Percentiles rank a stretch among this genome's conserved stretches.
Conservation (phyloP, 2,888 invertebrate genomes). For the Papilio protenor region DNA sequence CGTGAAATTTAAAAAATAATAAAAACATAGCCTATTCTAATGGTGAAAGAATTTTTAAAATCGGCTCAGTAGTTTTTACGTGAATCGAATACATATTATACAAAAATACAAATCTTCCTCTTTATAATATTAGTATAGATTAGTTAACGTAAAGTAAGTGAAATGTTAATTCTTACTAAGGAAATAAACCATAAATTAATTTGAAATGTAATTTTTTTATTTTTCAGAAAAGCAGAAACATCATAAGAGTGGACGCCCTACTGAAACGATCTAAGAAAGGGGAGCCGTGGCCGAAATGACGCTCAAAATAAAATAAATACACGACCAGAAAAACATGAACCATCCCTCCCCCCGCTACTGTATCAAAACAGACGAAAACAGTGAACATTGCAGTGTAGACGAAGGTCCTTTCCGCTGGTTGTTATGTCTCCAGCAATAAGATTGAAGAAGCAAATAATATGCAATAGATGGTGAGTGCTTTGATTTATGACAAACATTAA, state of each 20-base stretch:
- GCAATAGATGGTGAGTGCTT: conserved; percentile 52
- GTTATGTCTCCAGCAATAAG: conserved; percentile 54
- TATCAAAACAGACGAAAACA: conserved; percentile 46
- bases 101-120: too few species aligned
- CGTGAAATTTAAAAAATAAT: too few species aligned
- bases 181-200: too few species aligned
- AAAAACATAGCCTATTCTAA: too few species aligned
- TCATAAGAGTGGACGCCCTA: conserved; percentile 66
- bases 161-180: too few species aligned
- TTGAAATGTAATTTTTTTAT: conserved; percentile 50
- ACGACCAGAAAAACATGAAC: conserved; percentile 57
- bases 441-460: conserved; percentile 46
- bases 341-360: conserved; percentile 45
- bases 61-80: too few species aligned
- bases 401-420: conserved; percentile 53
- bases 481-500: conserved; percentile 49
- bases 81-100: too few species aligned
- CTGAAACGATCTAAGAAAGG: conserved; percentile 73
- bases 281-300: conserved; percentile 77
- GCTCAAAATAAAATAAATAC: conserved; percentile 78
- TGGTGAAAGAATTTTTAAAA: too few species aligned
- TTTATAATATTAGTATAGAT: too few species aligned
- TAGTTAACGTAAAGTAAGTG: too few species aligned
- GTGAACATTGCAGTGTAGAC: conserved; percentile 43
- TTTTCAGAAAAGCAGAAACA: conserved; percentile 61